These are phyloP conservation scores for Xenops minutus DNA, from an alignment of 2,797 vertebrate genomes.

Conservation along the genomic window DNA sequence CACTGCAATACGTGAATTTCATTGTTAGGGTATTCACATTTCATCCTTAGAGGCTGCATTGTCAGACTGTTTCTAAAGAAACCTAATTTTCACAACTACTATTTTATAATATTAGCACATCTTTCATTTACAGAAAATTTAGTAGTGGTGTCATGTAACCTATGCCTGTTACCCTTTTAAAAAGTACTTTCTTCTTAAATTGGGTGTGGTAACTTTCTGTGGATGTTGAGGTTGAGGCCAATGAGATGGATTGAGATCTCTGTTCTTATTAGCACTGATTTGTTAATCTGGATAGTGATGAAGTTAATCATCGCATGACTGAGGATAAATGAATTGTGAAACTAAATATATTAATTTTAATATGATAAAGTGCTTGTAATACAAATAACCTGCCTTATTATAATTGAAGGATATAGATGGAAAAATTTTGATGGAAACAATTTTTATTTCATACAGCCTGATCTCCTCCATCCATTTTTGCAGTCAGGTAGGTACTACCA, in stretches of 20 bases:
- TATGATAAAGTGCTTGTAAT: slow-evolving; percentile 13
- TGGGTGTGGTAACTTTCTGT: background rate
- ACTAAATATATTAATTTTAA: slow-evolving; percentile 29
- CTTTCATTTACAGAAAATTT: background rate
- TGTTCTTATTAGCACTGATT: background rate
- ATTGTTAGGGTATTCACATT: background rate
- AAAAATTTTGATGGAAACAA: background rate
- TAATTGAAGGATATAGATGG: background rate
- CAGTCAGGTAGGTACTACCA: background rate
- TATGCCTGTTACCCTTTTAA: background rate
- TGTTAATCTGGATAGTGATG: slow-evolving; percentile 2
- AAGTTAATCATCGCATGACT: background rate
- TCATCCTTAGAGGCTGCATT: background rate
- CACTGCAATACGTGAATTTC: background rate
- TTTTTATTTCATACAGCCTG: background rate
- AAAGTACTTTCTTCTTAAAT: background rate
- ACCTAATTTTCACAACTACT: background rate
- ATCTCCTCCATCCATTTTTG: background rate
- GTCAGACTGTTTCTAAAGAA: background rate
- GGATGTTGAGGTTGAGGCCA: background rate
- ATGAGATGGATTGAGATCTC: background rate
- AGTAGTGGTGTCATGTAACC: background rate
- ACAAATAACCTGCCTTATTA: background rate
- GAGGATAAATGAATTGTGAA: background rate
- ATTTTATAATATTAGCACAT: background rate